A percentile compares a stretch with the other conserved stretches of the same genome.
Conservation (phyloP, 2,888 invertebrate species). For the Palloptera scutellata region DNA sequence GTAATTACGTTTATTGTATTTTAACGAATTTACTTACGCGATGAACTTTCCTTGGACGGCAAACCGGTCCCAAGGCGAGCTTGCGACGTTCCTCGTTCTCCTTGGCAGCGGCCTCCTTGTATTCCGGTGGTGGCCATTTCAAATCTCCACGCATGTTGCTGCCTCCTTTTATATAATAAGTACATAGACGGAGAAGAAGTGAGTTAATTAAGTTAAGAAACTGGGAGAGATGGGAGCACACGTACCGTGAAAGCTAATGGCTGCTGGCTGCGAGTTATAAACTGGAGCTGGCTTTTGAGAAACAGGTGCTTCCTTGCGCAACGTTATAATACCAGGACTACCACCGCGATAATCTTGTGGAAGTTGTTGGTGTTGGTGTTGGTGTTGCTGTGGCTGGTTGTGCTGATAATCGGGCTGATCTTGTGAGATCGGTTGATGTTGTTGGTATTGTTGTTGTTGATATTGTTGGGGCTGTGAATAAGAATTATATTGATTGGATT, state of each 20-base stretch:
- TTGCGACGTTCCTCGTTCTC: conserved; percentile 77
- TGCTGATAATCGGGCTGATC: conserved; percentile 50
- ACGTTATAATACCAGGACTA: conserved; percentile 67
- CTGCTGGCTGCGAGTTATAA: conserved; percentile 81
- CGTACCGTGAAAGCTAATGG: conserved; percentile 74
- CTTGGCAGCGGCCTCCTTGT: conserved; percentile 76
- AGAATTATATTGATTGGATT: conserved; percentile 62
- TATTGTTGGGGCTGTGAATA: conserved; percentile 60
- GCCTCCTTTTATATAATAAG: conserved; percentile 68
- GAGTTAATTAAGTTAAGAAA: no score
- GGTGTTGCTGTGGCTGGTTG: conserved; percentile 43
- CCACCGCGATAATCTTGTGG: conserved; percentile 55
- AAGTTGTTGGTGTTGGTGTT: conserved; percentile 43
- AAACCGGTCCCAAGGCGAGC: conserved; percentile 78
- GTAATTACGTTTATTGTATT: background rate
- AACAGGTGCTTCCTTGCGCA: conserved; percentile 77
- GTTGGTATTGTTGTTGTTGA: conserved; percentile 44
- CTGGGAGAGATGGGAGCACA: background rate
- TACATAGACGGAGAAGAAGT: no score
- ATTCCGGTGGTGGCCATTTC: conserved; percentile 86
- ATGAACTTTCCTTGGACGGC: conserved; percentile 75
- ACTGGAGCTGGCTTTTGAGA: conserved; percentile 80
- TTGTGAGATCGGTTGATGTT: conserved; percentile 49
- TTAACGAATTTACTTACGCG: conserved; percentile 52
- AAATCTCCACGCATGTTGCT: conserved; percentile 85